Conservation (phyloP, 2,113 vertebrate species). For the Erpornis zantholeuca region DNA sequence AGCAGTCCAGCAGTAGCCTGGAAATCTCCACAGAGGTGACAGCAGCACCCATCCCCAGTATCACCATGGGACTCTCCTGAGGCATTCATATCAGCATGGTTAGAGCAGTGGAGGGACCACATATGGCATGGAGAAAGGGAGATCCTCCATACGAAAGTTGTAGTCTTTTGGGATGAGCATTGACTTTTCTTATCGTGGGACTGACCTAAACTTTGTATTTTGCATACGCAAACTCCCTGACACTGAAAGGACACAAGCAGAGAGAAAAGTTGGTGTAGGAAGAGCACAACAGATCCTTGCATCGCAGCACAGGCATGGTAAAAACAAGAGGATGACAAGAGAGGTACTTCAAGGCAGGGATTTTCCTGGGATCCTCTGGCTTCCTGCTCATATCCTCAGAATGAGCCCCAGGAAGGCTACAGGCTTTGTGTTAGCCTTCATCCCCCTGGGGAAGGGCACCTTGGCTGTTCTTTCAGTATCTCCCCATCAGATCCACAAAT, state of each 20-base stretch:
- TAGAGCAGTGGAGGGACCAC: neutral
- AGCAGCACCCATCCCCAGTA: neutral
- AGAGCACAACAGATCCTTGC: neutral
- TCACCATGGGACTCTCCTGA: neutral
- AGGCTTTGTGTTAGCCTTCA: neutral
- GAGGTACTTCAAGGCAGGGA: neutral
- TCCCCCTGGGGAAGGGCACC: neutral
- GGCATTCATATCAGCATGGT: fast-evolving
- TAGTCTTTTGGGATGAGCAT: neutral
- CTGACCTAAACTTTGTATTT: neutral
- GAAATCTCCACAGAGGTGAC: neutral
- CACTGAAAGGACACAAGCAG: neutral
- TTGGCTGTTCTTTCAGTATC: neutral
- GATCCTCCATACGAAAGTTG: neutral
- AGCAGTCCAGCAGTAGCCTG: neutral
- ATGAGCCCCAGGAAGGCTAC: neutral
- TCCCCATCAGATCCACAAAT: neutral
- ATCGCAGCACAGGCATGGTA: neutral
- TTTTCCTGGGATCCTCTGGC: neutral
- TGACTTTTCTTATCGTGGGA: neutral
- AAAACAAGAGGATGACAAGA: neutral
- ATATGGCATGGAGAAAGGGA: neutral
- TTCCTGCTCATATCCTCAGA: neutral
- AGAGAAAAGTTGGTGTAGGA: neutral
- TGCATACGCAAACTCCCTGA: fast-evolving